phyloP scores from a whole-genome alignment of 2,888 invertebrate genomes.

The Parnassius mnemosyne region DNA sequence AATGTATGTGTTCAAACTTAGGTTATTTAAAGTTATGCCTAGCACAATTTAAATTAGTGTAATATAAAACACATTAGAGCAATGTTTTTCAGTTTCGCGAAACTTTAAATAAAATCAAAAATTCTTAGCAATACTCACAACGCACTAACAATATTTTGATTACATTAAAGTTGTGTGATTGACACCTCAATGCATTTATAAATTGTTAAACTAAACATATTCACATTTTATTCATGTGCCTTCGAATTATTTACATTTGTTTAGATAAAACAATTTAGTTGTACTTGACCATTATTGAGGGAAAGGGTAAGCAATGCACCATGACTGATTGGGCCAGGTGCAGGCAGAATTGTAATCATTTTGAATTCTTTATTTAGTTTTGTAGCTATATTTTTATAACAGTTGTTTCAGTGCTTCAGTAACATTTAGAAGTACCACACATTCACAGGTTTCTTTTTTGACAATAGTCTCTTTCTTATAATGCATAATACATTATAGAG shows the following conservation, averaged over 20 bases:
- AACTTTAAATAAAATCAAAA: too few species aligned
- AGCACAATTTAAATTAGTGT: too few species aligned
- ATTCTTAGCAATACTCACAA: too few species aligned
- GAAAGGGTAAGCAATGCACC: slow-evolving; percentile 43
- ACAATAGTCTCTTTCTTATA: too few species aligned
- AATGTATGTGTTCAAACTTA: too few species aligned
- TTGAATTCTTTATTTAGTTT: slow-evolving; percentile 68
- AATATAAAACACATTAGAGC: too few species aligned
- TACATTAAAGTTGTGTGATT: not conserved
- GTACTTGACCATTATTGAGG: slow-evolving; percentile 31
- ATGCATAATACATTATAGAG: too few species aligned
- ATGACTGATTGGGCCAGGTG: slow-evolving; percentile 59
- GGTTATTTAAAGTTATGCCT: too few species aligned
- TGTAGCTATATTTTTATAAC: slow-evolving; percentile 61
- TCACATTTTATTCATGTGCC: slow-evolving; percentile 31
- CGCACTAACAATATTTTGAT: not conserved
- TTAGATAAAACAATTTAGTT: slow-evolving; percentile 30
- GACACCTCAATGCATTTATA: too few species aligned
- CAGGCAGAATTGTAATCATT: slow-evolving; percentile 44
- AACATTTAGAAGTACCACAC: not conserved
- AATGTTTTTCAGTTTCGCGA: too few species aligned
- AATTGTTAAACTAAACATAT: not conserved
- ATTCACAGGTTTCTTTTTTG: not conserved
- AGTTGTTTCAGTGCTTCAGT: slow-evolving; percentile 59
- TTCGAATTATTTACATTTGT: slow-evolving; percentile 38